Evolutionary conservation across 2,113 vertebrate species (phyloP).

Genomic region (Edolisoma coerulescens): DNA sequence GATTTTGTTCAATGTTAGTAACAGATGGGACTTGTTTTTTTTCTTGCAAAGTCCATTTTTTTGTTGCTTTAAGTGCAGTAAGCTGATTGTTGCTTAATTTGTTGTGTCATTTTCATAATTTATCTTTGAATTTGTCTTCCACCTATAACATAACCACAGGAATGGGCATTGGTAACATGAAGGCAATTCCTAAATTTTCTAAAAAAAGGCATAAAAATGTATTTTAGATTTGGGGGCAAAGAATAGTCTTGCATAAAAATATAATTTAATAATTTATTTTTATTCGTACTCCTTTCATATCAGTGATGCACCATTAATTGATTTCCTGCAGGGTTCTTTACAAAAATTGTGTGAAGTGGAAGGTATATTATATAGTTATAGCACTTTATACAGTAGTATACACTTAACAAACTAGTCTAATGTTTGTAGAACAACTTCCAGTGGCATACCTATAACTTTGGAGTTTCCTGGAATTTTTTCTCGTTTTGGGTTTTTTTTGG

Average conservation of each 20-base stretch:
- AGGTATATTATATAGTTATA: not conserved
- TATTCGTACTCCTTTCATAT: not conserved
- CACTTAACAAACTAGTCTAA: not conserved
- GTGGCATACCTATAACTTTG: not conserved
- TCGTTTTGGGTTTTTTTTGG: not conserved
- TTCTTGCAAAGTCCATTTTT: not conserved
- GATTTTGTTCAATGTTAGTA: conserved; percentile 30
- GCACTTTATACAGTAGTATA: not conserved
- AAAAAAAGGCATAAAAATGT: not conserved
- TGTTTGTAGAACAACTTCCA: not conserved
- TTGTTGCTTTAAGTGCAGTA: not conserved
- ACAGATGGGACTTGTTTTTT: not conserved
- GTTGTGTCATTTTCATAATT: not conserved
- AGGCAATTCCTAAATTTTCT: not conserved
- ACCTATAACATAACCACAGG: not conserved
- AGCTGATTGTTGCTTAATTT: not conserved
- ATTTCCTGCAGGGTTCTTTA: not conserved
- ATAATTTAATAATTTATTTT: not conserved
- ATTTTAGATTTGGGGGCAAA: not conserved
- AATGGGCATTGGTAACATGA: not conserved
- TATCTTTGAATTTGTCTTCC: not conserved
- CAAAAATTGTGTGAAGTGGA: not conserved
- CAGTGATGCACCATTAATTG: not conserved
- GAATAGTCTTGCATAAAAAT: not conserved
- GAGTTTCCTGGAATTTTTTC: not conserved